Evolutionary conservation across 2,888 invertebrate species (phyloP).

Genomic region (Drosophila anomalata): DNA sequence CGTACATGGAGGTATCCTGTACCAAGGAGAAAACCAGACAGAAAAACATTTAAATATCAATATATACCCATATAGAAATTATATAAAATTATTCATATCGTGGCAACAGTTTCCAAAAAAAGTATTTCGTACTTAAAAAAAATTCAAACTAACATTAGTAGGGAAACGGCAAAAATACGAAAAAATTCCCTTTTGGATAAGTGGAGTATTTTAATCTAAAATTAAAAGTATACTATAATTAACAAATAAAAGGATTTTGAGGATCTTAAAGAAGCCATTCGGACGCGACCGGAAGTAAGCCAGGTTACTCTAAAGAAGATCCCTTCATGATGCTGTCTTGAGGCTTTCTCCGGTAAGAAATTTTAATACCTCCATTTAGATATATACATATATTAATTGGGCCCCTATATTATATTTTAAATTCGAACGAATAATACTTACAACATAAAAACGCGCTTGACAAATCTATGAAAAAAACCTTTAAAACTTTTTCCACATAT

Average conservation of each 20-base stretch:
- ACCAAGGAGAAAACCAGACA: conserved; percentile 42
- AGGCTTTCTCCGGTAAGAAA: background rate
- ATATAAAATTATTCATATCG: conserved; percentile 73
- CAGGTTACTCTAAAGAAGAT: conserved; percentile 12
- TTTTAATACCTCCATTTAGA: background rate
- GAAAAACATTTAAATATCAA: conserved; percentile 46
- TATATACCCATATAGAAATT: conserved; percentile 51
- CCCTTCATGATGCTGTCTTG: conserved; percentile 4
- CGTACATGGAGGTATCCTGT: conserved; percentile 4
- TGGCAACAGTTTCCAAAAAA: conserved; percentile 59
- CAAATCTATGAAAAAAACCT: too few relatives aligned
- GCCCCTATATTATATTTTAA: too few relatives aligned
- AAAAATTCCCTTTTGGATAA: conserved; percentile 56
- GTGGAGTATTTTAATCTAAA: conserved; percentile 61
- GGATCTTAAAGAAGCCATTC: conserved; percentile 12
- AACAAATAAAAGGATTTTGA: conserved; percentile 21
- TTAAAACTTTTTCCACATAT: background rate
- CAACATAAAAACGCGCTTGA: too few relatives aligned
- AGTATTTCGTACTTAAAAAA: conserved; percentile 54
- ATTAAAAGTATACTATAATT: conserved; percentile 58
- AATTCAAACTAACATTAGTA: conserved; percentile 64
- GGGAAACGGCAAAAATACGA: conserved; percentile 39
- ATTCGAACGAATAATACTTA: too few relatives aligned
- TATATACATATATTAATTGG: too few relatives aligned
- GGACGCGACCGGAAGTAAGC: conserved; percentile 6